Conservation (phyloP, 1,140 invertebrate species). For the Leptonema lineaticorne region DNA sequence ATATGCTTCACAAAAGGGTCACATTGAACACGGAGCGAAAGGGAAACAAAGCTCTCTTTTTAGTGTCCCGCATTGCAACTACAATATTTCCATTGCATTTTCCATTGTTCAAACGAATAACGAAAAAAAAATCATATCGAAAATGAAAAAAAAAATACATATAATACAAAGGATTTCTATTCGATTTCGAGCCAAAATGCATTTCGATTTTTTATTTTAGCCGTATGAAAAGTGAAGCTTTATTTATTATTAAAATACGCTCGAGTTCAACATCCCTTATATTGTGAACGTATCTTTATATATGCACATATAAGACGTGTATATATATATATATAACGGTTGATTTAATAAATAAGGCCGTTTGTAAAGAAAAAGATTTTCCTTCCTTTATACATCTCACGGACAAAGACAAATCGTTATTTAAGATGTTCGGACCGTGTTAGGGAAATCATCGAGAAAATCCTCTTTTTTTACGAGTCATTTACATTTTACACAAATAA, state of each 20-base stretch:
- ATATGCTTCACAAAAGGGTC: constrained; percentile 12
- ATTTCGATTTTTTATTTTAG: no score
- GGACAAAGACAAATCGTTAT: constrained; percentile 16
- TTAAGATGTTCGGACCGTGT: constrained; percentile 11
- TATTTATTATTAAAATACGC: no score
- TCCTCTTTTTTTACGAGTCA: neutral
- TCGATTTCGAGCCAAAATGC: no score
- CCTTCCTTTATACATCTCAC: neutral
- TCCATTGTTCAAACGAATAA: neutral
- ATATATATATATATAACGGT: neutral
- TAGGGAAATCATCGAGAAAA: neutral
- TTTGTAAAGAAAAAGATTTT: neutral
- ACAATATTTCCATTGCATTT: neutral
- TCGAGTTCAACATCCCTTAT: no score
- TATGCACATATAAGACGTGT: neutral
- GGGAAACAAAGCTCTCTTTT: neutral
- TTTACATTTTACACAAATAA: neutral
- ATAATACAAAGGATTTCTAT: no score
- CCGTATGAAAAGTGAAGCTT: no score
- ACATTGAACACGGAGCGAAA: neutral
- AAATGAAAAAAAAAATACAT: no score
- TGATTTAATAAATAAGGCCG: constrained; percentile 11
- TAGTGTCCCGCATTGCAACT: neutral
- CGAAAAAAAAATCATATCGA: neutral
- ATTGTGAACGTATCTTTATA: no score